phyloP scores from a whole-genome alignment of 2,888 invertebrate species.

The Luperina testacea region DNA sequence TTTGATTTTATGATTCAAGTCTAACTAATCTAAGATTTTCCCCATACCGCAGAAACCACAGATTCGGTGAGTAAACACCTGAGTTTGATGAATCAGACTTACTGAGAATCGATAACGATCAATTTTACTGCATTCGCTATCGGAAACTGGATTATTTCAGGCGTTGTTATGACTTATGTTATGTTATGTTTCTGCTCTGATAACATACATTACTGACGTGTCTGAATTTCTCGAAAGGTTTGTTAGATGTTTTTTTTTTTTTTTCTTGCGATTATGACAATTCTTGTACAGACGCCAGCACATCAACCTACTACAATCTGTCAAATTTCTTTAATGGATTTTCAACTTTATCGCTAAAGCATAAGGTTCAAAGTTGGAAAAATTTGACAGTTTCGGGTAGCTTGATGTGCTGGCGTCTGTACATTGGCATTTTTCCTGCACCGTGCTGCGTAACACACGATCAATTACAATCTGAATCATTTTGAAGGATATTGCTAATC shows the following conservation, averaged over 20 bases:
- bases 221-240: constrained; percentile 15
- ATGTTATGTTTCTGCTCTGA: constrained; percentile 42
- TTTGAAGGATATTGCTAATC: too few species aligned
- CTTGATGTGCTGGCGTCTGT: too few species aligned
- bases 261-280: neutral
- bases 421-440: neutral
- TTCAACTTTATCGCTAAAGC: too few species aligned
- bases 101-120: constrained; percentile 72
- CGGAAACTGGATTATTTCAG: constrained; percentile 63
- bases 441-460: neutral
- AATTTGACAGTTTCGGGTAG: too few species aligned
- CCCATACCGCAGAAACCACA: constrained; percentile 50
- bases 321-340: too few species aligned
- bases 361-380: too few species aligned
- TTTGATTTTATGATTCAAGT: constrained; percentile 13
- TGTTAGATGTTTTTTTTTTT: neutral
- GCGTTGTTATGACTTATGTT: constrained; percentile 56
- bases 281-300: too few species aligned
- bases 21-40: constrained; percentile 46
- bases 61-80: constrained; percentile 63
- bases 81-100: constrained; percentile 66
- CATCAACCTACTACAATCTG: too few species aligned
- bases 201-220: constrained; percentile 29
- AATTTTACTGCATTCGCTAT: constrained; percentile 68
- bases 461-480: too few species aligned